Conservation (phyloP, 2,888 invertebrate species). For the Cerceris ruficornis region DNA sequence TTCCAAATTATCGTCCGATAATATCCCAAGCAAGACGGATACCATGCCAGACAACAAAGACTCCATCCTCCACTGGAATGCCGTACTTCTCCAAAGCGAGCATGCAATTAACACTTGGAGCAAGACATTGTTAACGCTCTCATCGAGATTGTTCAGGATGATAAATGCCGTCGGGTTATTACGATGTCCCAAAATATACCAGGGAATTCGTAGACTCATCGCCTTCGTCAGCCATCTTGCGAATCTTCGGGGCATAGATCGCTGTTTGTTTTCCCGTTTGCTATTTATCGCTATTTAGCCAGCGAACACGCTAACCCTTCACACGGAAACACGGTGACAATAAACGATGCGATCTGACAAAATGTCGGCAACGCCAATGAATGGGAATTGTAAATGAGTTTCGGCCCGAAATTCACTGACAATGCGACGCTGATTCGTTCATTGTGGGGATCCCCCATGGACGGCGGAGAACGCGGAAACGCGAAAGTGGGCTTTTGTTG, state of each 20-base stretch:
- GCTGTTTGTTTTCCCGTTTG: too few relatives aligned
- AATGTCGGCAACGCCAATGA: background rate
- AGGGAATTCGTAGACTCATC: too few relatives aligned
- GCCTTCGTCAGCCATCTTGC: too few relatives aligned
- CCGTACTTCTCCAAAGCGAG: slow-evolving; percentile 19
- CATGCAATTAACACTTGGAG: slow-evolving; percentile 53
- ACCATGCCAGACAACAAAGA: slow-evolving; percentile 45
- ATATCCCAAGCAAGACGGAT: slow-evolving; percentile 23
- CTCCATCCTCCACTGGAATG: slow-evolving; percentile 44
- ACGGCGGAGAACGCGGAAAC: too few relatives aligned
- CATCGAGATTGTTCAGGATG: slow-evolving; percentile 39
- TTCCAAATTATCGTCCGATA: slow-evolving; percentile 44
- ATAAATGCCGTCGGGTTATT: slow-evolving; percentile 44
- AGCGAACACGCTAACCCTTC: too few relatives aligned
- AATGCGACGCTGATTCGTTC: too few relatives aligned
- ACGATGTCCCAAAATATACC: background rate
- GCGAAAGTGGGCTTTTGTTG: too few relatives aligned
- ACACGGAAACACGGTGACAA: too few relatives aligned
- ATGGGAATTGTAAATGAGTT: too few relatives aligned
- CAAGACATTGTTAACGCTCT: slow-evolving; percentile 53
- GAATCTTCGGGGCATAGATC: too few relatives aligned
- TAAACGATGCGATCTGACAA: background rate
- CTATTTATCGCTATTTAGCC: too few relatives aligned
- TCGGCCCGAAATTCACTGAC: too few relatives aligned
- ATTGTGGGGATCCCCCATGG: slow-evolving; percentile 10